phyloP scores from a whole-genome alignment of 2,797 vertebrate species.

The Chelon labrosus region DNA sequence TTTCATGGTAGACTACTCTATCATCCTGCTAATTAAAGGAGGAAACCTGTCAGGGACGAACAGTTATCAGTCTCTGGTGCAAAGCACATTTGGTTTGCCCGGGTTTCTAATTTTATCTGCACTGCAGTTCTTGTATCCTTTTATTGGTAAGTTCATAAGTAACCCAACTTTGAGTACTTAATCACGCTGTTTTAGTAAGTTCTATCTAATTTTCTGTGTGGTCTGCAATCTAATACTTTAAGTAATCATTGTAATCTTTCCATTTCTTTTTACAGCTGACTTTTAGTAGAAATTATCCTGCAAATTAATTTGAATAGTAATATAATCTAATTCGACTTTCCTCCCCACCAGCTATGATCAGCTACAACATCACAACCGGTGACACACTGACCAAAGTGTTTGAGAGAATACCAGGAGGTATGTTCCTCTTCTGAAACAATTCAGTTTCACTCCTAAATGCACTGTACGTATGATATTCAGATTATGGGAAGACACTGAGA shows the following conservation, averaged over 20 bases:
- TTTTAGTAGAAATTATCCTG: neutral
- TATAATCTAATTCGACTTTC: slow-evolving; percentile 19
- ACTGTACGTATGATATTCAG: neutral
- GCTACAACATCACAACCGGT: slow-evolving; percentile 97
- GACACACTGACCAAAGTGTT: slow-evolving; percentile 97
- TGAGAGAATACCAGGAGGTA: slow-evolving; percentile 94
- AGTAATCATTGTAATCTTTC: neutral
- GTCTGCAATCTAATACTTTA: neutral
- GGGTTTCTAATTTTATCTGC: slow-evolving; percentile 91
- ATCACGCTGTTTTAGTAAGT: neutral
- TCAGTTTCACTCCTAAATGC: neutral
- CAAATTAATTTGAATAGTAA: neutral
- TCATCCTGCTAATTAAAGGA: slow-evolving; percentile 94
- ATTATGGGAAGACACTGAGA: no score
- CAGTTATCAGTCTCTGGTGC: slow-evolving; percentile 94
- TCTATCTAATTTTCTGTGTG: neutral
- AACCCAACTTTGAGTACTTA: neutral
- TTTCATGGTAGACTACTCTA: slow-evolving; percentile 92
- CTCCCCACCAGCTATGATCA: slow-evolving; percentile 92
- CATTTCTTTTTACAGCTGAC: neutral
- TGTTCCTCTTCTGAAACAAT: neutral
- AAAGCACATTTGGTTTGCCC: slow-evolving; percentile 89
- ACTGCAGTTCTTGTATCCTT: slow-evolving; percentile 97
- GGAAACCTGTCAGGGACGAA: slow-evolving; percentile 90
- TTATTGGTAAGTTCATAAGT: slow-evolving; percentile 89